These are phyloP conservation scores for Euphydryas editha DNA, from an alignment of 2,888 invertebrate species.

Conservation along the genomic window DNA sequence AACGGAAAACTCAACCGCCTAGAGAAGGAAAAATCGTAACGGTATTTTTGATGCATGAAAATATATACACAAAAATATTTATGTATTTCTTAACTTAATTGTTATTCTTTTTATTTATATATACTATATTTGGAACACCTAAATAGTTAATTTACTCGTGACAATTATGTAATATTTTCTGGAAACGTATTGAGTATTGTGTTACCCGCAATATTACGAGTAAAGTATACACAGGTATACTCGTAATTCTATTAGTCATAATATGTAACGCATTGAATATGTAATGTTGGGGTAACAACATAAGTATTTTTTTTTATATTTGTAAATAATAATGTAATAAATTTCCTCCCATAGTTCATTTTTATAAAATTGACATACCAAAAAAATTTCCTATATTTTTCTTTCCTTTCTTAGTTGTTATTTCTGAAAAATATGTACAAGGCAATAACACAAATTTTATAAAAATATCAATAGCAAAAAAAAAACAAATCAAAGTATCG, in stretches of 20 bases:
- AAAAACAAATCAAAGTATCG: conserved; percentile 46
- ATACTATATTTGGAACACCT: not conserved
- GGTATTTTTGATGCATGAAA: conserved; percentile 29
- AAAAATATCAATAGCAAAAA: conserved; percentile 10
- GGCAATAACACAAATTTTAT: not conserved
- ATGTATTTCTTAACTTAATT: not conserved
- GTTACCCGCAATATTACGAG: not conserved
- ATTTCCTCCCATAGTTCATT: too few species aligned
- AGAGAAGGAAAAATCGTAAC: conserved; percentile 66
- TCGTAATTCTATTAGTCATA: not conserved
- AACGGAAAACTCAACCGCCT: conserved; percentile 79
- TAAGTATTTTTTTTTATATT: too few species aligned
- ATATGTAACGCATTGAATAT: not conserved
- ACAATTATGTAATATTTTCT: not conserved
- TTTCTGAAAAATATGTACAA: not conserved
- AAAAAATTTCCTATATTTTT: too few species aligned
- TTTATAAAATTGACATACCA: not conserved
- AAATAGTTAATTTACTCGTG: not conserved
- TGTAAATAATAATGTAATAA: too few species aligned
- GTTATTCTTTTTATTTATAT: not conserved
- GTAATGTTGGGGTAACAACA: not conserved
- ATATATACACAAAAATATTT: not conserved
- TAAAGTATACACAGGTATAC: too few species aligned
- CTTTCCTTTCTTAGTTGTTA: too few species aligned
- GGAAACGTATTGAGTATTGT: not conserved